phyloP scores from a whole-genome alignment of 2,797 vertebrate species.

The Microcaecilia unicolor region DNA sequence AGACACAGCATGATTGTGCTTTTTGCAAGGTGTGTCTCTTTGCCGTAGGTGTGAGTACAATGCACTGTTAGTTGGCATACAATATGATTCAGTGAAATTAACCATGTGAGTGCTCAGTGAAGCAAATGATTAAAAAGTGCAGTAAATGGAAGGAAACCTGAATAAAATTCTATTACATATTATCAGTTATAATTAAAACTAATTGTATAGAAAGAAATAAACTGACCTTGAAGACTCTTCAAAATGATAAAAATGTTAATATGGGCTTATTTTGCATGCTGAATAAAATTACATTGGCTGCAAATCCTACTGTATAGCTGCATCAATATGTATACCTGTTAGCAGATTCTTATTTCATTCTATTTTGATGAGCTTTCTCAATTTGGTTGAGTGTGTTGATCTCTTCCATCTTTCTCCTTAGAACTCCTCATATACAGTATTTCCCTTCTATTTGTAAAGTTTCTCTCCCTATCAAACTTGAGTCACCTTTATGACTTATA shows the following conservation, averaged over 20 bases:
- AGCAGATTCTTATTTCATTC: too few species aligned
- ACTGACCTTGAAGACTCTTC: neutral
- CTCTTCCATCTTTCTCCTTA: too few species aligned
- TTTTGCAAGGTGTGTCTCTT: too few species aligned
- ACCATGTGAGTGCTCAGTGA: conserved; percentile 48
- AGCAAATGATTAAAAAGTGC: conserved; percentile 54
- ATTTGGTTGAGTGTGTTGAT: too few species aligned
- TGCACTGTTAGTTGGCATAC: conserved; percentile 30
- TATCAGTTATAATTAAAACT: conserved; percentile 34
- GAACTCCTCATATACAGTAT: too few species aligned
- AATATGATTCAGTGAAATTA: conserved; percentile 58
- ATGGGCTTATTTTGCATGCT: neutral
- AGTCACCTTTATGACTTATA: too few species aligned
- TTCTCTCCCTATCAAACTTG: too few species aligned
- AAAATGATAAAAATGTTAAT: accelerated
- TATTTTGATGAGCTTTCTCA: too few species aligned
- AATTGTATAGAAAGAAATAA: conserved; percentile 5
- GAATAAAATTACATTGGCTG: neutral
- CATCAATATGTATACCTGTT: too few species aligned
- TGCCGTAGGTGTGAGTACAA: conserved; percentile 26
- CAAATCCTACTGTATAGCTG: too few species aligned
- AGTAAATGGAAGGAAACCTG: conserved; percentile 42
- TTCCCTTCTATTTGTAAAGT: too few species aligned
- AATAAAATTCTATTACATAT: conserved; percentile 36
- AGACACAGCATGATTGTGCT: too few species aligned